Evolutionary conservation across 2,113 vertebrate species (phyloP), one percentile per base, ranked within the genome.

Genomic region (Probosciger aterrimus): DNA sequence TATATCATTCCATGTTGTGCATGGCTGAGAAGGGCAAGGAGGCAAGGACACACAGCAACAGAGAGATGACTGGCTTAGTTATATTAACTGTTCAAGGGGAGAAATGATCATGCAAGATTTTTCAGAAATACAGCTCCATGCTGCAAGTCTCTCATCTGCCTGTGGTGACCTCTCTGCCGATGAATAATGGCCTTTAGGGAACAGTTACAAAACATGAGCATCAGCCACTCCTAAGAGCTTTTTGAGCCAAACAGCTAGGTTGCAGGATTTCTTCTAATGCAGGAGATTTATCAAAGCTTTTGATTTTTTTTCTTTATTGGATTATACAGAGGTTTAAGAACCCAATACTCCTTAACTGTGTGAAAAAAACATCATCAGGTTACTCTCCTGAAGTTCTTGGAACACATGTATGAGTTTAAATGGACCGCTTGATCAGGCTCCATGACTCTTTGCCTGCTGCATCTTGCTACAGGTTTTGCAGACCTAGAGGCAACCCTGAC

Each of bases 1-100:
- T 23, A 7, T 2, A 46, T 3, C 5, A 0, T 46, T 90, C 16
- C 37, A 71, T 0, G 0, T 41, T 1, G 1, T 17, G 37, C 18
- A 7, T 1, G 4, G 28, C 39, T 92, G 79, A 50, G 43, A 83
- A 67, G 17, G 37, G 18, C 23, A 94, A 39, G 6, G 18, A 63
- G n/a, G n/a, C 46, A 86, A 83, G 46, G 43, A 43, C 8, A 92
- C n/a, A 25, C 25, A 95, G 80, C 39, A 86, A 76, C 5, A 73
- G 35, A 78, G 47, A 4, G 2, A 33, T 20, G 15, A 41, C 31
- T 37, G n/a, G 23, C 16, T 83, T 43, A 46, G 55, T 82, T 30
- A 46, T 9, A 50, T 16, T 75, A 82, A 31, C 7, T 67, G 31
- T 23, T n/a, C 13, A 69, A 63, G 4, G 28, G 37, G 10, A 81